Evolutionary conservation across 2,888 invertebrate genomes (phyloP).

Genomic region (Chalcis sispes): DNA sequence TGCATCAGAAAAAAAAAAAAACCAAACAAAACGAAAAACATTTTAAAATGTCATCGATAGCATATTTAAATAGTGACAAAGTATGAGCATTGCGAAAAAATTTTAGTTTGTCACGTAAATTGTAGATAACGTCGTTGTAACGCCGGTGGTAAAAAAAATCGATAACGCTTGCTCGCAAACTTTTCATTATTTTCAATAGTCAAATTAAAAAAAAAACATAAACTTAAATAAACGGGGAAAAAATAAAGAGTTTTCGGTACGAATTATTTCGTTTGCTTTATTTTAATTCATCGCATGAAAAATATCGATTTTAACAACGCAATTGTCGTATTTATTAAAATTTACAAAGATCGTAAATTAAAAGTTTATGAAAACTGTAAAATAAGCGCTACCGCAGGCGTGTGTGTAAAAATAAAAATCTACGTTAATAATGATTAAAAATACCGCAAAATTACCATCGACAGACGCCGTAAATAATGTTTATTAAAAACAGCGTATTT

Average conservation of each 20-base stretch:
- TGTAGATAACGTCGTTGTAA: conserved; percentile 5
- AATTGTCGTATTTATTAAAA: too few relatives aligned
- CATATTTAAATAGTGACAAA: conserved; percentile 7
- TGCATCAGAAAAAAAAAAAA: too few relatives aligned
- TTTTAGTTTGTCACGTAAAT: conserved; percentile 40
- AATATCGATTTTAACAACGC: too few relatives aligned
- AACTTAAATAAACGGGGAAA: not conserved
- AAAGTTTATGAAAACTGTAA: not conserved
- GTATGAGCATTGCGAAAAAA: conserved; percentile 8
- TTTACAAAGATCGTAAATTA: not conserved
- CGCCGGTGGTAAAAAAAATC: not conserved
- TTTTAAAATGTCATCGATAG: conserved; percentile 31
- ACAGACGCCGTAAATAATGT: too few relatives aligned
- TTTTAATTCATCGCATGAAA: too few relatives aligned
- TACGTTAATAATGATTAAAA: too few relatives aligned
- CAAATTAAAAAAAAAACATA: not conserved
- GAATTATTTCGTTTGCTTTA: too few relatives aligned
- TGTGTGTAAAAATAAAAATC: too few relatives aligned
- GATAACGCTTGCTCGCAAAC: not conserved
- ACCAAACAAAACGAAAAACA: not conserved
- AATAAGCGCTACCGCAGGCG: not conserved
- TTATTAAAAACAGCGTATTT: too few relatives aligned
- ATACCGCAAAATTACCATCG: not conserved
- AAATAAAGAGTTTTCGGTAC: not conserved
- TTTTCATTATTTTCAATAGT: not conserved